A percentile compares a stretch with the other conserved stretches of the same genome.
Conservation (phyloP, 2,888 invertebrate species). For the Lithophane semibrunnea region DNA sequence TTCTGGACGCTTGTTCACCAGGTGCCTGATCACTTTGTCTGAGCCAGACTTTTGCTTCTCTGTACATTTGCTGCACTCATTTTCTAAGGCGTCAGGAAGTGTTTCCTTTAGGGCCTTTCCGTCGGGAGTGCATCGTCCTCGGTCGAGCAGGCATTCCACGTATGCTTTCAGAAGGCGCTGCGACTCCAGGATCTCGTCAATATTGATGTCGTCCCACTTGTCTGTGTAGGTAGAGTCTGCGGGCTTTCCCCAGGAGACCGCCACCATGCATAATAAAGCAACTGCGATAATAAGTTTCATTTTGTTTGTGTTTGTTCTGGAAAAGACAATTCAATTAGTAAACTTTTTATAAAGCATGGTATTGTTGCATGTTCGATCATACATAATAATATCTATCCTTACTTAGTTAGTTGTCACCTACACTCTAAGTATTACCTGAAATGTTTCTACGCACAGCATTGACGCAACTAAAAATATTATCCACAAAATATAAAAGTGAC, state of each 20-base stretch:
- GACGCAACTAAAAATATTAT: neutral
- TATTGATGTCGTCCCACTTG: constrained; percentile 93
- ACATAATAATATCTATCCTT: neutral
- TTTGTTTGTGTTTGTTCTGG: constrained; percentile 52
- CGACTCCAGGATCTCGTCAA: constrained; percentile 92
- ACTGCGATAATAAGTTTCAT: constrained; percentile 86
- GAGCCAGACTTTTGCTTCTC: constrained; percentile 88
- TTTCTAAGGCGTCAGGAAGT: constrained; percentile 93
- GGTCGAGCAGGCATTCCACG: constrained; percentile 92
- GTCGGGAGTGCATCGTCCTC: constrained; percentile 92
- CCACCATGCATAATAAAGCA: constrained; percentile 78
- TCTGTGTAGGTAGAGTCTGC: constrained; percentile 90
- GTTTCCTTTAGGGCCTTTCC: constrained; percentile 90
- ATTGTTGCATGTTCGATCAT: neutral
- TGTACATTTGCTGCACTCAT: constrained; percentile 93
- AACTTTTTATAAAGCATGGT: neutral
- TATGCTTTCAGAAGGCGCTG: constrained; percentile 92
- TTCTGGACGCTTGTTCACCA: constrained; percentile 92
- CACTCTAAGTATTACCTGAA: constrained; percentile 1
- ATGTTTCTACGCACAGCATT: constrained; percentile 12
- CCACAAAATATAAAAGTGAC: constrained; percentile 1
- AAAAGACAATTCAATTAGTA: constrained; percentile 31
- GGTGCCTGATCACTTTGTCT: constrained; percentile 92
- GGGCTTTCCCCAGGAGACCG: constrained; percentile 78
- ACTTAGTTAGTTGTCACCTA: constrained; percentile 14